Evolutionary conservation across 2,797 vertebrate species (phyloP), one percentile per base, ranked within the genome.

Genomic region (Buphagus erythrorhynchus): DNA sequence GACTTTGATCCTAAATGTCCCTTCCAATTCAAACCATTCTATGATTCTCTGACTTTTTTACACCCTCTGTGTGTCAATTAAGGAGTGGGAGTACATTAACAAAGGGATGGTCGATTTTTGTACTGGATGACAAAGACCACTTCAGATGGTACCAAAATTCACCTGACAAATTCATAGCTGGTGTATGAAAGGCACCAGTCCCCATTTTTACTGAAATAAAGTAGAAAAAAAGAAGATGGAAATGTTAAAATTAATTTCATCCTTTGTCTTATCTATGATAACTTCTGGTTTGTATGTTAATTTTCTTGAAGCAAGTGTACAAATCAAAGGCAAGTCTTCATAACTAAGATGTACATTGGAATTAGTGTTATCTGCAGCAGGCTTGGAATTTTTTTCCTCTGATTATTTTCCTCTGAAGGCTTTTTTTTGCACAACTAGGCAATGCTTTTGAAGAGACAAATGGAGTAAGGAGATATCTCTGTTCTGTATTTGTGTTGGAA

Each of bases 361-460:
- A 89, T 85, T 89, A 74, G 49, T 1, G 0, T 82, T 82, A 52
- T 76, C 78, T 76, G 65, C 57, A 77, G 68, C 42, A 65, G 45
- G 52, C 77, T 82, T 36, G 42, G 43, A 29, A 17, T 62, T 73
- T 87, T 82, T 82, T 82, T 16, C 42, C 55, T 88, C 33, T 81
- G 58, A 69, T 84, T 45, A n/a, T 76, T 82, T 96, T 74, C 35
- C 19, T 76, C 38, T 45, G 29, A 93, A 92, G 38, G 12, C 40
- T 16, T 59, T 71, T 92, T 79, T 42, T 42, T 74, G 42, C 52
- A 33, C 35, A 57, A 49, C 7, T 7, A 62, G 35, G 33, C 75
- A 42, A 17, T 48, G 59, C 66, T 88, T 94, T 75, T 86, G 86
- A 92, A 71, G 67, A 87, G 71, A 29, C 75, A 90, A 79, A 77